Evolutionary conservation across 1,140 invertebrate genomes (phyloP).

Genomic region (Drosophila sucinea): DNA sequence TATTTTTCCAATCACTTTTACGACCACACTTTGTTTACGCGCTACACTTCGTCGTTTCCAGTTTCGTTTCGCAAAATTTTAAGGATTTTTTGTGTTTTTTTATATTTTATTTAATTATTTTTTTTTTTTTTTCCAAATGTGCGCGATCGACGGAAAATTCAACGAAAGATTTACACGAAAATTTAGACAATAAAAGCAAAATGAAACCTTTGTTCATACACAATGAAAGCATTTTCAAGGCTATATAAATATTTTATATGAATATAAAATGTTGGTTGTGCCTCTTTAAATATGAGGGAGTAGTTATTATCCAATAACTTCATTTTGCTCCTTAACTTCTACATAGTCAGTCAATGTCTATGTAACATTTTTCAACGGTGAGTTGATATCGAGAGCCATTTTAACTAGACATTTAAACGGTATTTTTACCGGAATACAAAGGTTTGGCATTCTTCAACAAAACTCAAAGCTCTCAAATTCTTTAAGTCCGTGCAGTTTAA

Average conservation of each 20-base stretch:
- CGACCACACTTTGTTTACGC: slow-evolving; percentile 15
- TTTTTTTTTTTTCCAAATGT: neutral
- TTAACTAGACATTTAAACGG: too few species aligned
- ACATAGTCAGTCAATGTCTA: too few species aligned
- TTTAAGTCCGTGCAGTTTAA: too few species aligned
- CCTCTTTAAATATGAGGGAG: too few species aligned
- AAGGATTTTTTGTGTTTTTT: slow-evolving; percentile 17
- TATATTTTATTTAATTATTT: neutral
- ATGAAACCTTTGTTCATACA: neutral
- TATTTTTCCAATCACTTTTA: neutral
- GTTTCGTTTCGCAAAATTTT: slow-evolving; percentile 22
- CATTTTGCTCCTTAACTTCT: too few species aligned
- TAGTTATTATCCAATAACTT: too few species aligned
- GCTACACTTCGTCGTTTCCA: neutral
- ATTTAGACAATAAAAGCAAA: slow-evolving; percentile 7
- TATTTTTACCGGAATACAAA: too few species aligned
- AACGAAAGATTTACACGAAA: slow-evolving; percentile 10
- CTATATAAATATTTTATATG: neutral
- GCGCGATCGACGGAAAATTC: slow-evolving; percentile 8
- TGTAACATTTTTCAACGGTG: too few species aligned
- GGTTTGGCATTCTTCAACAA: too few species aligned
- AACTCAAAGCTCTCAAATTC: too few species aligned
- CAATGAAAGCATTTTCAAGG: neutral
- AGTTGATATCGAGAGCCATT: too few species aligned
- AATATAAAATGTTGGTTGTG: too few species aligned